A percentile compares a stretch with the other conserved stretches of the same genome.
Evolutionary conservation across 1,140 invertebrate species (phyloP).

Genomic region (Ceratina australensis): DNA sequence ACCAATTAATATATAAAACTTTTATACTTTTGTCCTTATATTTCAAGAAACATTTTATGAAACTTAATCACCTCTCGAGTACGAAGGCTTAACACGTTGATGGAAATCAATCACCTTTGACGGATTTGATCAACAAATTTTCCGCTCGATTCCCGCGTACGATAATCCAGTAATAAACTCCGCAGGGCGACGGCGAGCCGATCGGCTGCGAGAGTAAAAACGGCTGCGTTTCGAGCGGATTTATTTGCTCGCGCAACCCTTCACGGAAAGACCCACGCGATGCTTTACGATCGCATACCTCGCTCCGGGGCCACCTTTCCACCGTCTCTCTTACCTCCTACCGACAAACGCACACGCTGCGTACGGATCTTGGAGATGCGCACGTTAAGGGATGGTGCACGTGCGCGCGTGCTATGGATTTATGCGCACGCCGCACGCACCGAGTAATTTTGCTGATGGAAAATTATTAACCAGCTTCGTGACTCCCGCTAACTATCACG

Average conservation of each 20-base stretch:
- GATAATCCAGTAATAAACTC: background rate
- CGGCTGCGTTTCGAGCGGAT: conserved; percentile 3
- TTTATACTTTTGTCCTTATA: too few relatives aligned
- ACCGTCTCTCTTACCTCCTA: conserved; percentile 36
- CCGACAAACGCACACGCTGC: conserved; percentile 4
- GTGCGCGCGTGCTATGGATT: conserved; percentile 2
- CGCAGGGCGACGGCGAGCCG: background rate
- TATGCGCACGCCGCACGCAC: conserved; percentile 32
- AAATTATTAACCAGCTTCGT: conserved; percentile 27
- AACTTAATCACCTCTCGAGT: too few relatives aligned
- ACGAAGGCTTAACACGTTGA: too few relatives aligned
- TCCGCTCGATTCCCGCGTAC: background rate
- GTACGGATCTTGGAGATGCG: background rate
- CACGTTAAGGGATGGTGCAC: background rate
- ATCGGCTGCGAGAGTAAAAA: background rate
- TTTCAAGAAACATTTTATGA: too few relatives aligned
- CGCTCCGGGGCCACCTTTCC: conserved; percentile 28
- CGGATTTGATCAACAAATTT: background rate
- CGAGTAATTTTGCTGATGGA: conserved; percentile 13
- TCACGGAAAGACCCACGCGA: conserved; percentile 51
- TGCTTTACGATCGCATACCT: conserved; percentile 57
- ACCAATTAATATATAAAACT: too few relatives aligned
- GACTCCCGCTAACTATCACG: background rate
- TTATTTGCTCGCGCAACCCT: conserved; percentile 32
- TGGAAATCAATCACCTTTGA: background rate